Evolutionary conservation across 2,888 invertebrate species (phyloP).

Genomic region (Apodemia hepburni): DNA sequence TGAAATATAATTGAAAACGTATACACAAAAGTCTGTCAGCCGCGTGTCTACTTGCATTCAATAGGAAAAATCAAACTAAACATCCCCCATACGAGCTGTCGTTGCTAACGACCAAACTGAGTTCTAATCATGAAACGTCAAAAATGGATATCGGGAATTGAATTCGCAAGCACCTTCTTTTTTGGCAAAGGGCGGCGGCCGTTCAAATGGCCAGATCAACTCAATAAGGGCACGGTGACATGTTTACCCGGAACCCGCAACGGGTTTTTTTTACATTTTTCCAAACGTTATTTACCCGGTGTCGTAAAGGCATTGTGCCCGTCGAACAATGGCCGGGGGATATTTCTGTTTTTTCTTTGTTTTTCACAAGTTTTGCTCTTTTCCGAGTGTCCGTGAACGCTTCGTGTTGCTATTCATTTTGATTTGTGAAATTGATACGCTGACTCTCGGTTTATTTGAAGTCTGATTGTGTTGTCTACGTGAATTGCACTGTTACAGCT

Average conservation of each 20-base stretch:
- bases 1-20: background rate
- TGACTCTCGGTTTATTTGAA: slow-evolving; percentile 32
- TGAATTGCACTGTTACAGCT: background rate
- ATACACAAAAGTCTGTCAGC: slow-evolving; percentile 22
- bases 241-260: slow-evolving; percentile 77
- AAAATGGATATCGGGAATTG: slow-evolving; percentile 78
- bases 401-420: slow-evolving; percentile 45
- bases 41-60: slow-evolving; percentile 41
- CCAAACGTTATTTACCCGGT: slow-evolving; percentile 74
- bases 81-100: slow-evolving; percentile 44
- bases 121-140: slow-evolving; percentile 78
- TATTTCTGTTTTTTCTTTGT: slow-evolving; percentile 40
- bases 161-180: slow-evolving; percentile 65
- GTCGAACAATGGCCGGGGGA: slow-evolving; percentile 60
- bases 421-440: slow-evolving; percentile 50
- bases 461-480: background rate
- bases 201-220: slow-evolving; percentile 75
- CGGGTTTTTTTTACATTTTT: slow-evolving; percentile 70
- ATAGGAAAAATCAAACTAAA: slow-evolving; percentile 46
- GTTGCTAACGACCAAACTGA: slow-evolving; percentile 73
- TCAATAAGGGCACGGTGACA: slow-evolving; percentile 71
- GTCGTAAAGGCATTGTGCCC: slow-evolving; percentile 76
- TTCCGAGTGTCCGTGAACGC: slow-evolving; percentile 39
- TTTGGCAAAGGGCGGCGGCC: slow-evolving; percentile 52
- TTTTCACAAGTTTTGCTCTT: slow-evolving; percentile 44